These are phyloP conservation scores for Vespertilio murinus DNA, from an alignment of 2,797 vertebrate genomes.

Conservation along the genomic window DNA sequence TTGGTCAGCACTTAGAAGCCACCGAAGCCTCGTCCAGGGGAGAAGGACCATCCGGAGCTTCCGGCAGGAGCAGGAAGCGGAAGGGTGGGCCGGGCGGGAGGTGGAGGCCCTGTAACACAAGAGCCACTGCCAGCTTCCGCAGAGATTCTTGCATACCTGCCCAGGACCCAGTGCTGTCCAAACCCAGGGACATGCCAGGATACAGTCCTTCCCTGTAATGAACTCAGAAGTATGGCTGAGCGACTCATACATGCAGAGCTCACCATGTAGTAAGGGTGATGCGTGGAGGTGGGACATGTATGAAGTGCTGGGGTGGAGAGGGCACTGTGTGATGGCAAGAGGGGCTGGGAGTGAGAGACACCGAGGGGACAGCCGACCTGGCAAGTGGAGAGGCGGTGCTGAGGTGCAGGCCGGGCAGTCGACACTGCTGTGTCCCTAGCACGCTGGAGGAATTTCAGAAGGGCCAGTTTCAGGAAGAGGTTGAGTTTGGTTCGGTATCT, in stretches of 20 bases:
- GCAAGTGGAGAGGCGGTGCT: not conserved
- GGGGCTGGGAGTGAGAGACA: not conserved
- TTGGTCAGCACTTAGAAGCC: not conserved
- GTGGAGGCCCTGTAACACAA: not conserved
- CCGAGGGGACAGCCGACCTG: fast-evolving
- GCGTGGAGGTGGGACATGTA: fast-evolving
- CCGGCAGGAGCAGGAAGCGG: not conserved
- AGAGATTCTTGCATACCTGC: not conserved
- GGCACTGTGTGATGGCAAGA: not conserved
- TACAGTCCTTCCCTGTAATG: not conserved
- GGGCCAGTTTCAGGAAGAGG: not conserved
- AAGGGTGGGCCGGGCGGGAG: not conserved
- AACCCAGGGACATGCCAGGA: fast-evolving
- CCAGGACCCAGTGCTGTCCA: fast-evolving
- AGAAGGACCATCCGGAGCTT: not conserved
- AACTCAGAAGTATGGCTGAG: not conserved
- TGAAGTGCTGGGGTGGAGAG: not conserved
- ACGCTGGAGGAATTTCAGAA: not conserved
- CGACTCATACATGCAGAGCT: fast-evolving
- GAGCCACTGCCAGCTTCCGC: not conserved
- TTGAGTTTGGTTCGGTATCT: not conserved
- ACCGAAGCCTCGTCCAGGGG: not conserved
- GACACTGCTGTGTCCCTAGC: not conserved
- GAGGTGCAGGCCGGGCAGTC: not conserved
- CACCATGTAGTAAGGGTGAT: fast-evolving